These are phyloP conservation scores for Drosophila crucigera DNA, from an alignment of 2,888 invertebrate species.

Conservation along the genomic window DNA sequence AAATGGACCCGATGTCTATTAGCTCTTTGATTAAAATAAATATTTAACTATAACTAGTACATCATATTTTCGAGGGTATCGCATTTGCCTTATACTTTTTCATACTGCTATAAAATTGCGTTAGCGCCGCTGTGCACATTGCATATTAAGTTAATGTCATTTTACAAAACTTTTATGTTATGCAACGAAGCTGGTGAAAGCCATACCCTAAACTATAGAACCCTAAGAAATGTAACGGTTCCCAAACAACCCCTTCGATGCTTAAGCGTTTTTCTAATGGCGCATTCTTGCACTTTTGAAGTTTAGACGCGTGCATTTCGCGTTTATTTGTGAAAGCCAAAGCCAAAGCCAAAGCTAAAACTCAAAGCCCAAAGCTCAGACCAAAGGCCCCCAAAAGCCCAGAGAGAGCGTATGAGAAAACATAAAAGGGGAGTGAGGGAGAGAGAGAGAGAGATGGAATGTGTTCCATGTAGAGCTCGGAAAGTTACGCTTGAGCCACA, in stretches of 20 bases:
- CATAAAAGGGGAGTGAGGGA: neutral
- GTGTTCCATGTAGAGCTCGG: slow-evolving; percentile 31
- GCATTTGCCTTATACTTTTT: slow-evolving; percentile 19
- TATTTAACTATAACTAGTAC: too few species aligned
- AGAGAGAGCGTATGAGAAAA: neutral
- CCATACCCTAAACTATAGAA: slow-evolving; percentile 18
- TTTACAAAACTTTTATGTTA: slow-evolving; percentile 63
- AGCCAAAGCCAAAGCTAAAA: slow-evolving; percentile 34
- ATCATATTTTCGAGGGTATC: slow-evolving; percentile 8
- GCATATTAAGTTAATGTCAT: slow-evolving; percentile 67
- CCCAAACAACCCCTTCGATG: slow-evolving; percentile 9
- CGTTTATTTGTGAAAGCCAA: slow-evolving; percentile 60
- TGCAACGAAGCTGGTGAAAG: slow-evolving; percentile 41
- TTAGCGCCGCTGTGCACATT: slow-evolving; percentile 57
- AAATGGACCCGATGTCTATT: neutral
- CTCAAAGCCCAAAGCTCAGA: slow-evolving; percentile 3
- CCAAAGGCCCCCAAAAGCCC: slow-evolving; percentile 26
- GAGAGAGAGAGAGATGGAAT: neutral
- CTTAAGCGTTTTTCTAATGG: slow-evolving; percentile 41
- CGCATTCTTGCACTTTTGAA: slow-evolving; percentile 67
- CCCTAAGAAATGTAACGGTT: neutral
- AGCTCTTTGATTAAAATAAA: neutral
- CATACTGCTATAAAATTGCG: slow-evolving; percentile 46
- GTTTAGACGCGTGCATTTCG: slow-evolving; percentile 74
- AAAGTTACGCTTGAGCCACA: slow-evolving; percentile 63